phyloP scores from a whole-genome alignment of 1,140 invertebrate genomes.

The Apis florea region DNA sequence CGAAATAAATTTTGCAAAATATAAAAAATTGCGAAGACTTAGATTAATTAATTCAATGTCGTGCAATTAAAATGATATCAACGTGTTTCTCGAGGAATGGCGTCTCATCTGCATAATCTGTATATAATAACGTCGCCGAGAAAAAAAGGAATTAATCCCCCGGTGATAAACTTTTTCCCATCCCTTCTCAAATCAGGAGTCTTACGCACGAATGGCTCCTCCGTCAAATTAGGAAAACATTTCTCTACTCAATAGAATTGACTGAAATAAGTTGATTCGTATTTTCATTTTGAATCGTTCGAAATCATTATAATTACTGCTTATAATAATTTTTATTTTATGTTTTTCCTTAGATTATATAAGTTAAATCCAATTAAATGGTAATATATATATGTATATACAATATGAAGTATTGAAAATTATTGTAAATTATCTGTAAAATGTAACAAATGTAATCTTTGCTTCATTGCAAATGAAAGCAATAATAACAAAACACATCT shows the following conservation, averaged over 20 bases:
- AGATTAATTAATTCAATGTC: constrained; percentile 63
- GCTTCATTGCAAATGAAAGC: background rate
- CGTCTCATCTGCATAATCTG: constrained; percentile 74
- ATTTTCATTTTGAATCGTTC: too few species aligned
- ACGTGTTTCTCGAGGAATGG: constrained; percentile 54
- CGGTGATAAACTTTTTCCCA: constrained; percentile 54
- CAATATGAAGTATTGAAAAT: too few species aligned
- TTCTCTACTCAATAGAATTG: background rate
- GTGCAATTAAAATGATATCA: constrained; percentile 75
- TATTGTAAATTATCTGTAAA: too few species aligned
- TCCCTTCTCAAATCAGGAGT: background rate
- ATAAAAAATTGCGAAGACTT: constrained; percentile 32
- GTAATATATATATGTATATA: too few species aligned
- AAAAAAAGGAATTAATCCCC: constrained; percentile 40
- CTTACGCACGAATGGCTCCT: background rate
- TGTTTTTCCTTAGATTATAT: too few species aligned
- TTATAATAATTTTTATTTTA: too few species aligned
- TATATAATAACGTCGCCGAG: constrained; percentile 68
- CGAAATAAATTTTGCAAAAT: constrained; percentile 26
- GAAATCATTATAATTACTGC: too few species aligned
- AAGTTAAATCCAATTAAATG: too few species aligned
- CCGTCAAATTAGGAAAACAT: background rate
- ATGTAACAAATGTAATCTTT: too few species aligned
- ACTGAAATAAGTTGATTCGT: too few species aligned
- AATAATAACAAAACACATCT: background rate